Base-by-base conservation (phyloP, 2,113 vertebrate genomes). In the Pedetes capensis region DNA sequence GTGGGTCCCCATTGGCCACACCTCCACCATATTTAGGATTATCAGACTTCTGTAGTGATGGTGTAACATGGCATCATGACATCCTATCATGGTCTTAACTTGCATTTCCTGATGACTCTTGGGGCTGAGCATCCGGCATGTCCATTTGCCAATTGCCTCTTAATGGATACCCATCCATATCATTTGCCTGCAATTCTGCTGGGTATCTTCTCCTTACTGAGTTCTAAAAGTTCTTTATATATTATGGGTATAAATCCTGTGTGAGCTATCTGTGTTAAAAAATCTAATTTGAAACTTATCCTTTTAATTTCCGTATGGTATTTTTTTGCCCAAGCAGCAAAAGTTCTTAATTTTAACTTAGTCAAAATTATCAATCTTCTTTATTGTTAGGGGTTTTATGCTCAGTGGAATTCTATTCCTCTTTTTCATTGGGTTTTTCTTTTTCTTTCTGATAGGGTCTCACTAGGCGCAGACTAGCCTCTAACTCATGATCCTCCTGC, bases 1-100 rank as follows among this genome's bases (percentile, higher is more conserved):
- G 42, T 37, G 39, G 34, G 12, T 39, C 32, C 22, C 44, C 12
- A 1, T 2, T 0, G 3, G 39, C 8, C 1, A 1, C 10, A 0
- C 10, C 42, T 39, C 64, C 72, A 3, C n/a, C 49, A 16, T 3
- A 6, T 12, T 25, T 64, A 10, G n/a, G 22, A 10, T 14, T 4
- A 11, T 4, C 16, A 51, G 34, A 18, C 55, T 47, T 59, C 11
- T 42, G 64, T 1, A 17, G 0, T 3, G 47, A 23, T 29, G 37
- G 1, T 6, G 32, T 20, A 5, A 29, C 2, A n/a, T 32, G n/a
- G n/a, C 32, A 1, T 11, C 20, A 29, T 5, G 23, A 1, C 32
- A 23, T 23, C 37, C 39, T 23, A 18, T 64, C 42, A n/a, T 0
- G 25, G 39, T 47, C 49, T 59, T 37, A 57, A 42, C 13, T 23